These are phyloP conservation scores for Rhaphigaster nebulosa DNA, from an alignment of 2,888 invertebrate species.

Conservation along the genomic window DNA sequence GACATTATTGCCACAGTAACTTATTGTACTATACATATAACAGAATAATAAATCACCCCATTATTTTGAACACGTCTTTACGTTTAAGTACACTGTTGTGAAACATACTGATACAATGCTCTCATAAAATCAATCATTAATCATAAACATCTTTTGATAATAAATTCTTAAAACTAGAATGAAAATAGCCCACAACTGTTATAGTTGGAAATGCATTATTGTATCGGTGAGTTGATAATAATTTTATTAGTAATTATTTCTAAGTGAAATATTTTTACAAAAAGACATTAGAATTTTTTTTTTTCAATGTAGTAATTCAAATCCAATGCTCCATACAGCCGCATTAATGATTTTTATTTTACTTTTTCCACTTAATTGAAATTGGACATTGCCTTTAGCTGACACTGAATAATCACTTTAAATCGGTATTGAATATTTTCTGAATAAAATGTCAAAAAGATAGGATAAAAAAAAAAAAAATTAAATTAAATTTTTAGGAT, in stretches of 20 bases:
- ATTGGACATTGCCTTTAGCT: neutral
- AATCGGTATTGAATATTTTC: neutral
- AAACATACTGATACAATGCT: constrained; percentile 14
- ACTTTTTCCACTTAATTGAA: neutral
- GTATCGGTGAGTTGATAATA: constrained; percentile 8
- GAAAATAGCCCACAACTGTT: neutral
- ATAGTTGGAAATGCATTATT: neutral
- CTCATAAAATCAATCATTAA: neutral
- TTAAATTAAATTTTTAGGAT: neutral
- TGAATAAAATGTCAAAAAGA: neutral
- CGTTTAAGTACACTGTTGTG: constrained; percentile 44
- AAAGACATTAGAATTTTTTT: neutral
- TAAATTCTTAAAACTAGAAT: neutral
- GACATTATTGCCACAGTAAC: constrained; percentile 55
- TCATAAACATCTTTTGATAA: neutral
- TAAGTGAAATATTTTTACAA: constrained; percentile 1
- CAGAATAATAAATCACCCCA: constrained; percentile 50
- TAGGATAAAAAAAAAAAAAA: neutral
- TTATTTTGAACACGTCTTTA: constrained; percentile 53
- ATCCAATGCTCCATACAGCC: neutral
- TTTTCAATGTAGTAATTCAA: neutral
- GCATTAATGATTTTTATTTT: constrained; percentile 6
- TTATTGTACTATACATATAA: constrained; percentile 55
- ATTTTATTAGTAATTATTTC: constrained; percentile 17
- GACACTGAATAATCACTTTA: neutral